A percentile compares a stretch with the other conserved stretches of the same genome.
Evolutionary conservation across 2,113 vertebrate species (phyloP).

Genomic region (Saimiri boliviensis): DNA sequence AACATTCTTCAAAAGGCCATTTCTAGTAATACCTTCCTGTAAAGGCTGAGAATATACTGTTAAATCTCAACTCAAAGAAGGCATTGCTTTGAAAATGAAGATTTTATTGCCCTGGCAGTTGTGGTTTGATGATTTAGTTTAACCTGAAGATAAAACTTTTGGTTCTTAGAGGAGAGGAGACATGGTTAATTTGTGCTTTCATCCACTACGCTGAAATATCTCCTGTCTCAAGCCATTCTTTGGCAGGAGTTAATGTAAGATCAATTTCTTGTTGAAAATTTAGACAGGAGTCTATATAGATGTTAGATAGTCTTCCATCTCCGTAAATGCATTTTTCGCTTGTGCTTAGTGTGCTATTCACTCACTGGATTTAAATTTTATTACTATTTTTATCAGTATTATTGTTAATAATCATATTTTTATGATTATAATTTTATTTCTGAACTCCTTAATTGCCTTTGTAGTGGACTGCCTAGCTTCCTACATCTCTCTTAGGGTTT

Average conservation of each 20-base stretch:
- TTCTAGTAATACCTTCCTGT: not conserved
- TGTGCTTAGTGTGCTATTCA: not conserved
- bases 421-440: not conserved
- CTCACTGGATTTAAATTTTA: not conserved
- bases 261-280: not conserved
- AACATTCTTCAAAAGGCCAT: slow-evolving; percentile 5
- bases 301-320: not conserved
- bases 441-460: not conserved
- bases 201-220: not conserved
- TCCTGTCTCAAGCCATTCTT: not conserved
- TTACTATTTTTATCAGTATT: not conserved
- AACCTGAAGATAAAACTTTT: not conserved
- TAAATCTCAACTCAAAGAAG: slow-evolving; percentile 30
- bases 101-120: not conserved
- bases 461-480: not conserved
- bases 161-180: not conserved
- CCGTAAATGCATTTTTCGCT: not conserved
- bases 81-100: not conserved
- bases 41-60: not conserved
- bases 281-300: not conserved
- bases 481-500: not conserved
- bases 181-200: not conserved
- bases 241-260: not conserved
- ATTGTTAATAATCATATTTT: not conserved
- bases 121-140: not conserved